Evolutionary conservation across 2,797 vertebrate species (phyloP).

Genomic region (Pitangus sulphuratus): DNA sequence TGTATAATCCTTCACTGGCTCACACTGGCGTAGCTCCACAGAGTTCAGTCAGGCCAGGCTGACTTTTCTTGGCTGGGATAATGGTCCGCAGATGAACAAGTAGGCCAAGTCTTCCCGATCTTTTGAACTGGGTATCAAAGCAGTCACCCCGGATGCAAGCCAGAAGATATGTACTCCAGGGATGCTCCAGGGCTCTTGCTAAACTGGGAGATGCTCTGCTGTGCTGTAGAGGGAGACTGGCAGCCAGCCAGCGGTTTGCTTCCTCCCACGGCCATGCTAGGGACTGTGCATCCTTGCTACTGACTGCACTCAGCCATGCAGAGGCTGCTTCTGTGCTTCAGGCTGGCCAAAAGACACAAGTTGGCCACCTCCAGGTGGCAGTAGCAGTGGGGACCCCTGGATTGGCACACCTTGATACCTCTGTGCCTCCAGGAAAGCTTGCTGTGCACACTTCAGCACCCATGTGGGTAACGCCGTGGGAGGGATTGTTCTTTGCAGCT

Average conservation of each 20-base stretch:
- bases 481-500: background rate
- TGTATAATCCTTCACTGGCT: background rate
- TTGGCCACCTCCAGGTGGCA: background rate
- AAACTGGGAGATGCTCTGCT: background rate
- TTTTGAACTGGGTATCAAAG: background rate
- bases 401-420: background rate
- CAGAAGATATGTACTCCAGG: background rate
- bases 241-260: background rate
- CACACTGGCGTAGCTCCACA: background rate
- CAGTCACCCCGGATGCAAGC: background rate
- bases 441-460: fast-evolving
- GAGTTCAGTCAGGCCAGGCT: background rate
- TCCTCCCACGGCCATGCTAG: background rate
- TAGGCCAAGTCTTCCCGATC: background rate
- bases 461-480: fast-evolving
- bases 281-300: background rate
- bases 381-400: background rate
- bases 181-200: background rate
- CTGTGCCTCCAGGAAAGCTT: background rate
- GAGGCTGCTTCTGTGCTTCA: background rate
- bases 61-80: background rate
- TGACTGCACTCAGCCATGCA: fast-evolving
- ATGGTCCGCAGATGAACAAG: background rate
- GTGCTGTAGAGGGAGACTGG: background rate
- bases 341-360: background rate